Evolutionary conservation across 53 echinoderm and acorn worm genomes (phyloP).

Genomic region (Holothuria leucospilota): DNA sequence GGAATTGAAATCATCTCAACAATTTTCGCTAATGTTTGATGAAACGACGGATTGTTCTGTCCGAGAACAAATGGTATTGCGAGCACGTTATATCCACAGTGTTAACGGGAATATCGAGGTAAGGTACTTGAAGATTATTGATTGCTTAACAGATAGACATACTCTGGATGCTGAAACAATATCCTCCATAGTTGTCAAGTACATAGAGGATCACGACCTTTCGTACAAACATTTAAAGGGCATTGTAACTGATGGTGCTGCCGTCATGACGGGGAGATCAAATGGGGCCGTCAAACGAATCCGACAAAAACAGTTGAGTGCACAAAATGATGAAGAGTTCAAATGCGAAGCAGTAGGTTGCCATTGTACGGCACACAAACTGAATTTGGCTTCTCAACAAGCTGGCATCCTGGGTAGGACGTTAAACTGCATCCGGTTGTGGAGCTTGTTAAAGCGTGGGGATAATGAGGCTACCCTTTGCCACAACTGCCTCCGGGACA

Average conservation of each 20-base stretch:
- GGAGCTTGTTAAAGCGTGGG: no score
- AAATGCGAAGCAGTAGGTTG: constrained; percentile 38
- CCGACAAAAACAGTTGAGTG: constrained; percentile 44
- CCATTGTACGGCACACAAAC: constrained; percentile 65
- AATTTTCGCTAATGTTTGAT: constrained; percentile 41
- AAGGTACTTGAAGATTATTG: constrained; percentile 25
- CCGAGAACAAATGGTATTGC: constrained; percentile 23
- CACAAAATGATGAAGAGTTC: constrained; percentile 31
- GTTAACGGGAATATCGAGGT: constrained; percentile 24
- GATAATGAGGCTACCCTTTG: no score
- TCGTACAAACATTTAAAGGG: constrained; percentile 27
- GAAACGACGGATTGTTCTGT: constrained; percentile 54
- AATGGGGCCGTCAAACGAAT: constrained; percentile 62
- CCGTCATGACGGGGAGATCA: constrained; percentile 60
- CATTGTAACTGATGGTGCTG: constrained; percentile 70
- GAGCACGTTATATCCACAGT: constrained; percentile 3
- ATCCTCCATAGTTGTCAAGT: neutral
- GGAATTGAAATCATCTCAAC: constrained; percentile 16
- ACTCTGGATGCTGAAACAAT: neutral
- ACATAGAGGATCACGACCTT: neutral
- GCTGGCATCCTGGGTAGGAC: constrained; percentile 17
- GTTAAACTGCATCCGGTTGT: no score
- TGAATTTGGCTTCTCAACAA: constrained; percentile 66
- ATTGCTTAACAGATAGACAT: neutral
- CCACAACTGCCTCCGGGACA: no score